Evolutionary conservation across 2,113 vertebrate species (phyloP).

Genomic region (Mesocricetus auratus): DNA sequence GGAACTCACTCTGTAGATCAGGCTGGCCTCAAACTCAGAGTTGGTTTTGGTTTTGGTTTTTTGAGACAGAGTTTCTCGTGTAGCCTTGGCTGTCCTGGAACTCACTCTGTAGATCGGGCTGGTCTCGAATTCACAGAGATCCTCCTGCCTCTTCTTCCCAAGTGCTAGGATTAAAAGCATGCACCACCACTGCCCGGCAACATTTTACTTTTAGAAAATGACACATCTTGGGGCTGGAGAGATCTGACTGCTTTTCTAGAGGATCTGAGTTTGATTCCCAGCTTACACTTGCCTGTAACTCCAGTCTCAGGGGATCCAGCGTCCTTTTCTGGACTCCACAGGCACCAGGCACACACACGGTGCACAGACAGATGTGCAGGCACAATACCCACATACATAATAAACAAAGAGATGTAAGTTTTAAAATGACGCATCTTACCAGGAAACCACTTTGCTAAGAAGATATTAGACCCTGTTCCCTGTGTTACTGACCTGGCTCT

Average conservation of each 20-base stretch:
- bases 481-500: not conserved
- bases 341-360: not conserved
- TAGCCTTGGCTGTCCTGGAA: not conserved
- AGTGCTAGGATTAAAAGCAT: not conserved
- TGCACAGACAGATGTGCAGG: not conserved
- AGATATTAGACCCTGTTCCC: not conserved
- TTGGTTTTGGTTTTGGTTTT: not conserved
- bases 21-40: not conserved
- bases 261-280: not conserved
- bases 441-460: constrained; percentile 4
- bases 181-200: not conserved
- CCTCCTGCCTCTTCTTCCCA: not conserved
- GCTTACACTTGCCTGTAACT: not conserved
- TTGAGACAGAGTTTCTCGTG: not conserved
- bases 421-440: not conserved
- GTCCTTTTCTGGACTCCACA: not conserved
- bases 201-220: not conserved
- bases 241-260: not conserved
- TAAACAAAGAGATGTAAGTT: not conserved
- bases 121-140: not conserved
- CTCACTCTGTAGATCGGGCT: not conserved
- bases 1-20: not conserved
- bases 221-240: not conserved
- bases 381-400: not conserved
- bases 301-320: not conserved